A percentile compares a stretch with the other conserved stretches of the same genome.
phyloP scores from a whole-genome alignment of 2,888 invertebrate genomes.

The Diaphora mendica region DNA sequence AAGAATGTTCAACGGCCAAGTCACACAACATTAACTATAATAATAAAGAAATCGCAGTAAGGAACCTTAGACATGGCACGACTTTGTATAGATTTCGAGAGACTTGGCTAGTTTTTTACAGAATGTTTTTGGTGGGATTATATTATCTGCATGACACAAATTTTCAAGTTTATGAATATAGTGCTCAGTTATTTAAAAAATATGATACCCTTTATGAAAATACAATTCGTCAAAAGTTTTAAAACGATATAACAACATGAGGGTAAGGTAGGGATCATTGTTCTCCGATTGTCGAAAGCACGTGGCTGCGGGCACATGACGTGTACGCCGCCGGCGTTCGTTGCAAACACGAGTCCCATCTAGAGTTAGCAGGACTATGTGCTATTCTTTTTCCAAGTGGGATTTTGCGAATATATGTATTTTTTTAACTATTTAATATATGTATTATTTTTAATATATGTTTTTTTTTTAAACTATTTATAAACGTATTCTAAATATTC shows the following conservation, averaged over 20 bases:
- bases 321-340: slow-evolving; percentile 73
- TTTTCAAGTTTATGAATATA: not conserved
- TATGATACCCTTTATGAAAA: not conserved
- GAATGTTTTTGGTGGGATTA: too few relatives aligned
- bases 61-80: too few relatives aligned
- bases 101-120: too few relatives aligned
- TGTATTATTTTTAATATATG: too few relatives aligned
- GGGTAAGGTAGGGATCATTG: slow-evolving; percentile 59
- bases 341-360: slow-evolving; percentile 53
- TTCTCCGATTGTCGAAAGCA: slow-evolving; percentile 68
- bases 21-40: too few relatives aligned
- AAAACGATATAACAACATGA: slow-evolving; percentile 39
- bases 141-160: not conserved
- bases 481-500: not conserved
- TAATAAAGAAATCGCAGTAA: too few relatives aligned
- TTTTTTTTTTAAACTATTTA: not conserved
- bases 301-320: slow-evolving; percentile 57
- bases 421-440: not conserved
- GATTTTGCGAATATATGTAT: not conserved
- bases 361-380: slow-evolving; percentile 37
- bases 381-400: slow-evolving; percentile 13
- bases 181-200: not conserved
- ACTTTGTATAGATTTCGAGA: too few relatives aligned
- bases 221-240: slow-evolving; percentile 6
- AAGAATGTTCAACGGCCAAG: too few relatives aligned